Evolutionary conservation across 2,888 invertebrate genomes (phyloP).

Genomic region (Nemoura dubitans): DNA sequence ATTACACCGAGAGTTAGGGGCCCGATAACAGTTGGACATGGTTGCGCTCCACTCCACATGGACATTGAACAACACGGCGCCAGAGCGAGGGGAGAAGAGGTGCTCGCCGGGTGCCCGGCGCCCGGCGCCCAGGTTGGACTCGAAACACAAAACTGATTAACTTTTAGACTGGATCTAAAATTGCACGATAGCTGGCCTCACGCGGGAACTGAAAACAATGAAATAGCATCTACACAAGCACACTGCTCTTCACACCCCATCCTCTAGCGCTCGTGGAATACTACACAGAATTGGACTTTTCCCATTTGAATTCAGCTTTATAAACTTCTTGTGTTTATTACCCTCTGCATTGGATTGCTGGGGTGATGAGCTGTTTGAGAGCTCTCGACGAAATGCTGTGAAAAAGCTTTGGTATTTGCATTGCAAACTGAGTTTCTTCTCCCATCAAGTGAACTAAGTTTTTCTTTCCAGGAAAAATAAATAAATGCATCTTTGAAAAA

Average conservation of each 20-base stretch:
- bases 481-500: not conserved
- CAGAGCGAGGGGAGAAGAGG: not conserved
- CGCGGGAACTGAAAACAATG: constrained; percentile 22
- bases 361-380: constrained; percentile 4
- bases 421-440: constrained; percentile 4
- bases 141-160: constrained; percentile 41
- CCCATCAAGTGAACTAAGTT: not conserved
- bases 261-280: not conserved
- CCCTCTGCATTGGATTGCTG: not conserved
- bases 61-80: constrained; percentile 33
- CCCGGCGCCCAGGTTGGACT: not conserved
- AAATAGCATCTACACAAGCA: constrained; percentile 1
- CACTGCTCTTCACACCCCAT: not conserved
- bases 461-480: not conserved
- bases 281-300: not conserved
- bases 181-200: constrained; percentile 24
- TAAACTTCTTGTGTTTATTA: constrained; percentile 21
- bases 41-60: constrained; percentile 16
- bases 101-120: too few relatives aligned
- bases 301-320: constrained; percentile 14
- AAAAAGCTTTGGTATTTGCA: constrained; percentile 17
- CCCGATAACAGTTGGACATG: constrained; percentile 40
- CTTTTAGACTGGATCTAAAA: constrained; percentile 38
- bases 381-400: constrained; percentile 4
- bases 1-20: constrained; percentile 38